phyloP scores from a whole-genome alignment of 2,113 vertebrate genomes.

The Rhipidura dahli region DNA sequence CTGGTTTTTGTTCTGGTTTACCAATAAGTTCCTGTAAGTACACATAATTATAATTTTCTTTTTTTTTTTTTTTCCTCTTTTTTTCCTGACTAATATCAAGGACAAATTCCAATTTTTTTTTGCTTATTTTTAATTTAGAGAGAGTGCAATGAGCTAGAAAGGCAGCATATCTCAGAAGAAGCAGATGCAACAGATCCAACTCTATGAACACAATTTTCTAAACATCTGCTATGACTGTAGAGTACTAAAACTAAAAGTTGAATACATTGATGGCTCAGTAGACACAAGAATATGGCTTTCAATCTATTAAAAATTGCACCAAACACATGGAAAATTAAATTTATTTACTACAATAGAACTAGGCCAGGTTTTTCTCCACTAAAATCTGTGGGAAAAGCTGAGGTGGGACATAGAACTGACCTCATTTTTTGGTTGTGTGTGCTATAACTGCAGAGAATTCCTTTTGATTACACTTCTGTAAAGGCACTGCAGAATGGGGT shows the following conservation, averaged over 20 bases:
- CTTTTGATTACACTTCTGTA: neutral
- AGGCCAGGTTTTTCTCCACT: neutral
- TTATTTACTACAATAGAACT: neutral
- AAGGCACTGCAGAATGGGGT: neutral
- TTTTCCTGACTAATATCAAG: neutral
- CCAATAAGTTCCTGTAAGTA: neutral
- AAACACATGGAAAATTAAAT: neutral
- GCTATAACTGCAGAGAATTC: neutral
- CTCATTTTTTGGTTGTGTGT: neutral
- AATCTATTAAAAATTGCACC: neutral
- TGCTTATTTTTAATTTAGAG: conserved; percentile 37
- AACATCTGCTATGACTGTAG: conserved; percentile 15
- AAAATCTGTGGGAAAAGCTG: neutral
- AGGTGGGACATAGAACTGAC: neutral
- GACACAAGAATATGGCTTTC: neutral
- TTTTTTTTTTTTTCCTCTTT: neutral
- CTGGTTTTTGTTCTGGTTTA: neutral
- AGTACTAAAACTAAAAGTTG: neutral
- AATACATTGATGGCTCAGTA: neutral
- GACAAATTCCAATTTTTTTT: neutral
- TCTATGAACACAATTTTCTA: conserved; percentile 48
- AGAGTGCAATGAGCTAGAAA: conserved; percentile 35
- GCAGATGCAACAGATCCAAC: conserved; percentile 36
- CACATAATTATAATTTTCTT: neutral
- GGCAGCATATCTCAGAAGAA: conserved; percentile 13